These are phyloP conservation scores for Lasiurus cinereus DNA, from an alignment of 2,113 vertebrate genomes.

Conservation along the genomic window DNA sequence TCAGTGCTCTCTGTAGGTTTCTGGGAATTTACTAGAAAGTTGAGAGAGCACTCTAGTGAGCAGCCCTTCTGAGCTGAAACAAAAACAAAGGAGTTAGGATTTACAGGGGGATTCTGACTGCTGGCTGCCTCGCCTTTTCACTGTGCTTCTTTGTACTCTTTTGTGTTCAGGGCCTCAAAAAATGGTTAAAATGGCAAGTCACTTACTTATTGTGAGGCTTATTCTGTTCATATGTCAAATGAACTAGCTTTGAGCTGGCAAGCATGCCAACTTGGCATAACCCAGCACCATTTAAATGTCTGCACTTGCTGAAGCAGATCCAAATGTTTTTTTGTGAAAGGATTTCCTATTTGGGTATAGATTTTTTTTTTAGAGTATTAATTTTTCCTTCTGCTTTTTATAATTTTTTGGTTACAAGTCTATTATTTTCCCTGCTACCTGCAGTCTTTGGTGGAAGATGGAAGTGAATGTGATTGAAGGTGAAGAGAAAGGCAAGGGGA, in stretches of 20 bases:
- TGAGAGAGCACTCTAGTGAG: background rate
- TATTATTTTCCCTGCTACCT: background rate
- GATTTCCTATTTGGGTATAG: slow-evolving; percentile 18
- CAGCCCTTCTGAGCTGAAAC: background rate
- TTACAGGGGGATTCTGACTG: background rate
- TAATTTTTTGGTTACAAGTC: background rate
- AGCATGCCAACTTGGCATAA: background rate
- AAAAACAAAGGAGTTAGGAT: background rate
- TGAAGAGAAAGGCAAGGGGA: background rate
- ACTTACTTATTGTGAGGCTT: too few species aligned
- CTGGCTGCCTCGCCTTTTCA: background rate
- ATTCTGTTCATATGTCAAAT: too few species aligned
- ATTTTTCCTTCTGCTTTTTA: background rate
- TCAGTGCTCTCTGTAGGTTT: background rate
- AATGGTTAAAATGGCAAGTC: background rate
- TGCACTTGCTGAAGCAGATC: background rate
- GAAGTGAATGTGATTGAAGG: background rate
- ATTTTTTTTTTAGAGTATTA: background rate
- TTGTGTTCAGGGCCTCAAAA: background rate
- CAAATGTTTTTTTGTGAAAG: background rate
- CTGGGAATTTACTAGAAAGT: slow-evolving; percentile 22
- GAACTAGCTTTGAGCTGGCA: background rate
- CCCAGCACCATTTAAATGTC: background rate
- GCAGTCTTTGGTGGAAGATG: background rate
- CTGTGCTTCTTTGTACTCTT: background rate